A percentile compares a stretch with the other conserved stretches of the same genome.
These are phyloP conservation scores for Mohoua ochrocephala DNA, from an alignment of 2,113 vertebrate species.

Conservation along the genomic window DNA sequence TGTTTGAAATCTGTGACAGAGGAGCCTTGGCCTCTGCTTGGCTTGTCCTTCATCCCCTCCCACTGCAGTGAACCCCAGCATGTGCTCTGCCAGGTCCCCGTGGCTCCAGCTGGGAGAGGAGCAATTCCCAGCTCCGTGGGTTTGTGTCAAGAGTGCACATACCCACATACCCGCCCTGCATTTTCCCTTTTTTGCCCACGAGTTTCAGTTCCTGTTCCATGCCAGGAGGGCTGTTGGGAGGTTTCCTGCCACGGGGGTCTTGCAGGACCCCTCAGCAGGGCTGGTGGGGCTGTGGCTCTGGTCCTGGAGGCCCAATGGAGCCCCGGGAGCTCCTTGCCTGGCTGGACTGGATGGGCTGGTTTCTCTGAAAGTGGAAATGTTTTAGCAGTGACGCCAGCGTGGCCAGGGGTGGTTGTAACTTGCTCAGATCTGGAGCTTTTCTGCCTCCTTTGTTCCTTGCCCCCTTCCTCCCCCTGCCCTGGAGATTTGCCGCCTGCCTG, in stretches of 20 bases:
- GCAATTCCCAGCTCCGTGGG: accelerated
- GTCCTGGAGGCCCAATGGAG: background rate
- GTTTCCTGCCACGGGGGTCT: background rate
- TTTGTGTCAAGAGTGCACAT: background rate
- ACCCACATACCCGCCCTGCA: background rate
- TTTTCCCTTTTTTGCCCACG: background rate
- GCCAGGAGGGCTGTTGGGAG: background rate
- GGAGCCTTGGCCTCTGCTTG: background rate
- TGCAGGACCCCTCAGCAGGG: background rate
- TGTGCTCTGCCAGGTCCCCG: accelerated
- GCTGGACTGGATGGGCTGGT: constrained; percentile 50
- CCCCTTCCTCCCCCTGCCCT: background rate
- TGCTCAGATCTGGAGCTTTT: constrained; percentile 1
- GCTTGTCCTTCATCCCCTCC: background rate
- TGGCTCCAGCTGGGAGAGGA: background rate
- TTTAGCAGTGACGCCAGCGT: constrained; percentile 31
- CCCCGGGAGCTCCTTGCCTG: background rate
- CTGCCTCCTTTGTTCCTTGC: background rate
- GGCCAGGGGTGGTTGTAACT: constrained; percentile 33
- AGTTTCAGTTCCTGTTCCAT: background rate
- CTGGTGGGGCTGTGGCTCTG: background rate
- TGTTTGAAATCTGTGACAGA: background rate
- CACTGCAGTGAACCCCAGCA: background rate
- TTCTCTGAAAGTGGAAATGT: constrained; percentile 36
- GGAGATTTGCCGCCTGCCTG: background rate